phyloP scores from a whole-genome alignment of 2,888 invertebrate species.

The Synanthedon vespiformis region DNA sequence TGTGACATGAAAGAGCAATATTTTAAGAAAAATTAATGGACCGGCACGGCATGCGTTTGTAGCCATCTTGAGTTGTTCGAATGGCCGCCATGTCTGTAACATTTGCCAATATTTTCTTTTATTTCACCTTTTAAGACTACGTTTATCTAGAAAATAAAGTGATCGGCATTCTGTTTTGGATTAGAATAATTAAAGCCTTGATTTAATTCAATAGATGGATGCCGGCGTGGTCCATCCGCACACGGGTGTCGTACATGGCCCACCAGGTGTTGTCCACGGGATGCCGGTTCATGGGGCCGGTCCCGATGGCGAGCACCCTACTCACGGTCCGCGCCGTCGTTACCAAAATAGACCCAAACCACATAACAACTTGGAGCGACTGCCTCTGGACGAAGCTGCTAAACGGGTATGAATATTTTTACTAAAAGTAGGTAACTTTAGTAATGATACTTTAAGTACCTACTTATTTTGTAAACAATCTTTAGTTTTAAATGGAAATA shows the following conservation, averaged over 20 bases:
- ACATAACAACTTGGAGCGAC: constrained; percentile 59
- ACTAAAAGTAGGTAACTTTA: too few species aligned
- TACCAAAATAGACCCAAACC: constrained; percentile 57
- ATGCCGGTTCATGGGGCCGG: constrained; percentile 55
- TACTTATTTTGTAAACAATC: too few species aligned
- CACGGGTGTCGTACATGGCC: constrained; percentile 43
- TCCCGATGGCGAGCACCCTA: constrained; percentile 52
- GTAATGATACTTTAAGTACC: too few species aligned
- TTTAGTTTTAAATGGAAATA: too few species aligned
- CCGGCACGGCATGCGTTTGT: constrained; percentile 37
- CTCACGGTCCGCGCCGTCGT: constrained; percentile 50
- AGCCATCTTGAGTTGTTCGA: constrained; percentile 51
- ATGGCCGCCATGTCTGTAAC: constrained; percentile 50
- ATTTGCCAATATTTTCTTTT: too few species aligned
- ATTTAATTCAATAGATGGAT: constrained; percentile 38
- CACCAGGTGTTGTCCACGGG: constrained; percentile 48
- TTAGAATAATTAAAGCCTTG: background rate
- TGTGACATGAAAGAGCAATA: background rate
- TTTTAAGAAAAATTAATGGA: constrained; percentile 4
- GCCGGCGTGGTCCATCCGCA: constrained; percentile 51
- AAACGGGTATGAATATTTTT: constrained; percentile 59
- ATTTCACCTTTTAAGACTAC: too few species aligned
- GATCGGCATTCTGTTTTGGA: too few species aligned
- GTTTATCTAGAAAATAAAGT: too few species aligned
- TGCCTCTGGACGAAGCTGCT: constrained; percentile 79